Evolutionary conservation across 2,113 vertebrate genomes (phyloP).

Genomic region (Prinia subflava): DNA sequence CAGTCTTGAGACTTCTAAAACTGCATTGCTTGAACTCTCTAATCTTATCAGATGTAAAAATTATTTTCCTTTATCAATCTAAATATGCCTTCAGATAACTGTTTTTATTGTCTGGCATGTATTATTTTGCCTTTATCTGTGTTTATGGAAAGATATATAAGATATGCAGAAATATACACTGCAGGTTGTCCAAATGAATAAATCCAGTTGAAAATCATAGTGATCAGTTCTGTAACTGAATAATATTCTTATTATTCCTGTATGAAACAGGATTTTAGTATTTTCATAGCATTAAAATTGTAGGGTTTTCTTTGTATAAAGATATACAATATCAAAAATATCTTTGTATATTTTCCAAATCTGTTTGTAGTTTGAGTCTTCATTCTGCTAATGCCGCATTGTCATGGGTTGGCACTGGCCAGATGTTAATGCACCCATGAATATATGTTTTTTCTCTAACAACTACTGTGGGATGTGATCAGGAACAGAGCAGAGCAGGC

Average conservation of each 20-base stretch:
- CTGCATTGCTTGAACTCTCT: not conserved
- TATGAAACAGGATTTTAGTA: not conserved
- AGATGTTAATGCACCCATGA: too few relatives aligned
- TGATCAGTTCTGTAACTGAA: not conserved
- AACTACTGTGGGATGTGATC: too few relatives aligned
- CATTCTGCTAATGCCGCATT: not conserved
- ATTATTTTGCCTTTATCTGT: not conserved
- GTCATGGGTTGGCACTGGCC: too few relatives aligned
- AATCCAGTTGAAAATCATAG: not conserved
- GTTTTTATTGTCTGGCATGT: not conserved
- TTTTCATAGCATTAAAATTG: not conserved
- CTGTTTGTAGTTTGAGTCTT: not conserved
- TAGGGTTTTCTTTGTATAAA: not conserved
- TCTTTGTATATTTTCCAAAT: not conserved
- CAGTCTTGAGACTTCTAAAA: not conserved
- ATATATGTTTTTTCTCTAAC: too few relatives aligned
- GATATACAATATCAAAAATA: too few relatives aligned
- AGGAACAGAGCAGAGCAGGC: too few relatives aligned
- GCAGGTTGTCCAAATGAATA: not conserved
- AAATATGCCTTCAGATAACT: not conserved
- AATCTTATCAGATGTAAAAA: not conserved
- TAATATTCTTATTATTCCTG: not conserved
- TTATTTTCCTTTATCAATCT: not conserved
- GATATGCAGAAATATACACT: not conserved
- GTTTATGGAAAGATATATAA: not conserved